phyloP scores from a whole-genome alignment of 2,888 invertebrate species.

The Rhogogaster chlorosoma region DNA sequence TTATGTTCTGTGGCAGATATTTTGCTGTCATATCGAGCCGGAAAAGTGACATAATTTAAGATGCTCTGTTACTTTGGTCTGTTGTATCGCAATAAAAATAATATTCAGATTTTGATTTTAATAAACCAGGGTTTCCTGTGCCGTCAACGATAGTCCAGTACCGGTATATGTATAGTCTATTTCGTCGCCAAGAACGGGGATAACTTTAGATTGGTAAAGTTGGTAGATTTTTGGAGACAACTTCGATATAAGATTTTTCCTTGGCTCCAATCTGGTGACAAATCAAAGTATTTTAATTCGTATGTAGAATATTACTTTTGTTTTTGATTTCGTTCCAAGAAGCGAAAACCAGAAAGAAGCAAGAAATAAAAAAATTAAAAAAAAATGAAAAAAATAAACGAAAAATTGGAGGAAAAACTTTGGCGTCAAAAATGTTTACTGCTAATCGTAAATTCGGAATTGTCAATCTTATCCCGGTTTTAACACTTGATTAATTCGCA shows the following conservation, averaged over 20 bases:
- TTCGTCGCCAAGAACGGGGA: constrained; percentile 19
- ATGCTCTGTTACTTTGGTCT: background rate
- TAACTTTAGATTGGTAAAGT: constrained; percentile 49
- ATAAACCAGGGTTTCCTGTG: background rate
- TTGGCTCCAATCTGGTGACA: background rate
- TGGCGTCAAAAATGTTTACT: background rate
- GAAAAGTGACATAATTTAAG: background rate
- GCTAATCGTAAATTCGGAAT: background rate
- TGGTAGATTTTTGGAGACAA: constrained; percentile 45
- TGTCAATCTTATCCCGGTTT: background rate
- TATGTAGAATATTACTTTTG: background rate
- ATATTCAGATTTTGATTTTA: constrained; percentile 19
- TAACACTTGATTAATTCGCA: background rate
- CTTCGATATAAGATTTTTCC: constrained; percentile 32
- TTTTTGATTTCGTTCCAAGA: background rate
- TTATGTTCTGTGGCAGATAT: background rate
- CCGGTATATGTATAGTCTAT: background rate
- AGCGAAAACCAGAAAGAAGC: background rate
- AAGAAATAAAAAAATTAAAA: background rate
- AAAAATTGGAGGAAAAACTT: background rate
- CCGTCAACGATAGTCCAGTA: background rate
- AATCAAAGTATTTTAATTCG: constrained; percentile 44
- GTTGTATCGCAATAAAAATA: background rate
- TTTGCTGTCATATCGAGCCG: background rate
- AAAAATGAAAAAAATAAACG: background rate